Base-by-base conservation (phyloP, 2,888 invertebrate species). In the Drosophila suboccidentalis region DNA sequence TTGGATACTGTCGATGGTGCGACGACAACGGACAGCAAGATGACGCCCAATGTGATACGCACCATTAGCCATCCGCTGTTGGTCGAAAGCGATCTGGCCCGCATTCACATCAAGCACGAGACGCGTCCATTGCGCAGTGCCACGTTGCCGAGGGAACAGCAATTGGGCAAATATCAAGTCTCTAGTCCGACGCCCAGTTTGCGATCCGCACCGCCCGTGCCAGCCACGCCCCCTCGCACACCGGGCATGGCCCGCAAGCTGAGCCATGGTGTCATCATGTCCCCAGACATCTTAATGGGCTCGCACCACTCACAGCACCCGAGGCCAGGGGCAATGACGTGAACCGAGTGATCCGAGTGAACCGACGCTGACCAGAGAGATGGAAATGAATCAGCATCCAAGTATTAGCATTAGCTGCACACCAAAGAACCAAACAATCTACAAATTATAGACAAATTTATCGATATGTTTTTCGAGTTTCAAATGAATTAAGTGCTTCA, bases 51-150 rank as follows among this genome's bases (percentile, higher is more conserved):
- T 26, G 77, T 85, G 47, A 87, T 87, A 39, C 74, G 86, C 29
- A 87, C 84, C 38, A 85, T 87, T 19, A 85, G 84, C 64, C 65
- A 87, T 68, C 84, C 85, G 1, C n/a, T 85, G 62, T 61, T 85
- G 38, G 79, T 80, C 39, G 87, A 85, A 43, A 71, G 74, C 17
- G 84, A 84, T 29, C 32, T 84, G 71, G 84, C 84, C 0, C 72
- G 75, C 34, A 87, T 84, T 3, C 84, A 84, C 22, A 74, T 82
- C 34, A 71, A 85, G 22, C 84, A 84, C 15, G 87, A 84, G 63
- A 84, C 87, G 5, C 80, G 78, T 1, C 82, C 60, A 1, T 41
- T 86, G 58, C 70, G 58, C 10, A 80, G 75, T n/a, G 69, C 80
- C 43, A 84, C 83, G 5, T 36, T 84, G 32, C 87, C 87, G 26